These are phyloP conservation scores for Dryas iulia DNA, from an alignment of 1,140 invertebrate genomes.

Conservation along the genomic window DNA sequence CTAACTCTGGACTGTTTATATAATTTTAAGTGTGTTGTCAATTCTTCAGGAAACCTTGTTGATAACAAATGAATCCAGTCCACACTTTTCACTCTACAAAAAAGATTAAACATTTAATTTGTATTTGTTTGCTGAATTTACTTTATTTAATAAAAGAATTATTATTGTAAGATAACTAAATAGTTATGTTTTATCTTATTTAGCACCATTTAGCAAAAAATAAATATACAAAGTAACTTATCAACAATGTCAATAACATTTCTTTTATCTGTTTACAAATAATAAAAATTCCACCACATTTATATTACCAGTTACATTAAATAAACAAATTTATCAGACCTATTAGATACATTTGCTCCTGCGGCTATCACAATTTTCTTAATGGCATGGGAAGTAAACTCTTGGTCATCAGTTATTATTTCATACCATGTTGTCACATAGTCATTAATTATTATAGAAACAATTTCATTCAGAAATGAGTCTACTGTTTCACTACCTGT, in stretches of 20 bases:
- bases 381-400: slow-evolving; percentile 80
- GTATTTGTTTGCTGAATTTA: no score
- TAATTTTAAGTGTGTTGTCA: slow-evolving; percentile 92
- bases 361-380: slow-evolving; percentile 80
- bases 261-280: not conserved
- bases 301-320: no score
- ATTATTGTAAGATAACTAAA: no score
- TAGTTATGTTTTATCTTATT: no score
- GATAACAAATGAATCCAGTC: slow-evolving; percentile 95
- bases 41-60: slow-evolving; percentile 92
- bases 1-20: slow-evolving; percentile 87
- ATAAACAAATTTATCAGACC: slow-evolving; percentile 52
- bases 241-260: slow-evolving; percentile 20
- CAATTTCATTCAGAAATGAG: slow-evolving; percentile 81
- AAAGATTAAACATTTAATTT: no score
- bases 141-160: no score
- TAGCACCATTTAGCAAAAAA: not conserved
- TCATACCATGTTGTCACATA: slow-evolving; percentile 91
- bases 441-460: slow-evolving; percentile 88
- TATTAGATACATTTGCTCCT: slow-evolving; percentile 82
- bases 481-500: slow-evolving; percentile 76
- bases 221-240: slow-evolving; percentile 15
- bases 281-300: not conserved
- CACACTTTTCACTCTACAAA: slow-evolving; percentile 88
- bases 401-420: slow-evolving; percentile 80